Percentiles rank a stretch among this genome's conserved stretches.
Conservation (phyloP, 2,888 invertebrate genomes). For the Plusia festucae region DNA sequence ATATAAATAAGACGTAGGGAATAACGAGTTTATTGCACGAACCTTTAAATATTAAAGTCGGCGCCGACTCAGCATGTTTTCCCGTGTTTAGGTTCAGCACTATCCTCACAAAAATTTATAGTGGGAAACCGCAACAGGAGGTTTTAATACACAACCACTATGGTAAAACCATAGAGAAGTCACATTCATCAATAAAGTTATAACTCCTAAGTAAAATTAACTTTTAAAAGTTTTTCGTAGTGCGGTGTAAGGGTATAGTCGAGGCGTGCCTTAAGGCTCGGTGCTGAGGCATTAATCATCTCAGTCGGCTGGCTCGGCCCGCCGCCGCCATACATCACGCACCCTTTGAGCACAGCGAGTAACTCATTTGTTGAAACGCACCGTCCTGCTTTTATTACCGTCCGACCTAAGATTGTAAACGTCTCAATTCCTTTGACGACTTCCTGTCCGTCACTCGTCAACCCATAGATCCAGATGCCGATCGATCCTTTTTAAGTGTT, state of each 20-base stretch:
- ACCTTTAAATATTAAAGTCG: slow-evolving; percentile 36
- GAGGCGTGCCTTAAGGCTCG: slow-evolving; percentile 66
- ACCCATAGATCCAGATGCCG: slow-evolving; percentile 69
- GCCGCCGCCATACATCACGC: slow-evolving; percentile 76
- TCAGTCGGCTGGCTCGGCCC: slow-evolving; percentile 67
- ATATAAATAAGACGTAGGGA: slow-evolving; percentile 71
- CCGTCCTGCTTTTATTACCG: slow-evolving; percentile 77
- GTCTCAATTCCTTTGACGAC: slow-evolving; percentile 84
- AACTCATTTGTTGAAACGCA: slow-evolving; percentile 81
- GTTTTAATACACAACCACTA: slow-evolving; percentile 52
- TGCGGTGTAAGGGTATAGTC: slow-evolving; percentile 57
- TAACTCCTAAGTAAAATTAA: slow-evolving; percentile 72
- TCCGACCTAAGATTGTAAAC: slow-evolving; percentile 80
- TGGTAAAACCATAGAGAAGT: slow-evolving; percentile 55
- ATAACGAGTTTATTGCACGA: slow-evolving; percentile 69
- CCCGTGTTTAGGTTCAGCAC: slow-evolving; percentile 64
- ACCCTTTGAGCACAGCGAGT: slow-evolving; percentile 76
- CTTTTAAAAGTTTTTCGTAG: slow-evolving; percentile 69
- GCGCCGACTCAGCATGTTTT: slow-evolving; percentile 22
- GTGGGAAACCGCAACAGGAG: slow-evolving; percentile 43
- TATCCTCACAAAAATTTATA: too few relatives aligned
- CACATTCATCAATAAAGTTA: slow-evolving; percentile 66
- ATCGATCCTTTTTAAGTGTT: slow-evolving; percentile 70
- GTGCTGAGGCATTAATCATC: slow-evolving; percentile 80
- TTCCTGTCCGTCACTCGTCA: slow-evolving; percentile 79